A percentile compares a stretch with the other conserved stretches of the same genome.
Conservation (phyloP, 1,140 invertebrate species). For the Teleopsis dalmanni region DNA sequence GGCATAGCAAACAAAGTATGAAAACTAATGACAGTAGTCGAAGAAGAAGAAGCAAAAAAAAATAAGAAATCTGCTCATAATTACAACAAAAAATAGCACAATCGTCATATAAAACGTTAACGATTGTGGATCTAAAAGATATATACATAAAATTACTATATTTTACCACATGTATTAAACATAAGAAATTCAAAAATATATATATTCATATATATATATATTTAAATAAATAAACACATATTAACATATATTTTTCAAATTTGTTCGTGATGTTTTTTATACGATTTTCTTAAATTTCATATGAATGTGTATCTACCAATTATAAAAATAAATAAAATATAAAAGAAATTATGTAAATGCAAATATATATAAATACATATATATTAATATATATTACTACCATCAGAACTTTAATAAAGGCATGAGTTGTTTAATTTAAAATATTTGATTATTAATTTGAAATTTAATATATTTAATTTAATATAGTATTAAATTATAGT, state of each 20-base stretch:
- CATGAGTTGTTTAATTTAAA: conserved; percentile 9
- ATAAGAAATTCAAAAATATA: too few species aligned
- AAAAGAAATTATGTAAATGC: conserved; percentile 3
- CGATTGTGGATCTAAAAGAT: too few species aligned
- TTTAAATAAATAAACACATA: too few species aligned
- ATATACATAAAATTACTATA: too few species aligned
- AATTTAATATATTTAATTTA: too few species aligned
- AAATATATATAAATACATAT: conserved; percentile 8
- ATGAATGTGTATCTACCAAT: conserved; percentile 9
- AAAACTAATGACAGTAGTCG: too few species aligned
- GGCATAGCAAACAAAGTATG: too few species aligned
- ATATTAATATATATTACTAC: conserved; percentile 6
- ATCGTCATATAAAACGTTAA: background rate
- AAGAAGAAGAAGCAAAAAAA: background rate
- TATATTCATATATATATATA: too few species aligned
- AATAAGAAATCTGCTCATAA: conserved; percentile 6
- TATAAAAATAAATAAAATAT: background rate
- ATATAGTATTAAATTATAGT: too few species aligned
- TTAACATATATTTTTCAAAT: too few species aligned
- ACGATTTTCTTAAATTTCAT: conserved; percentile 11
- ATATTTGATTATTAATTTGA: too few species aligned
- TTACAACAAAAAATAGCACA: conserved; percentile 4
- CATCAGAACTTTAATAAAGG: conserved; percentile 5
- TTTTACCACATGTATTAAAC: too few species aligned
- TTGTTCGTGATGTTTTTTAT: conserved; percentile 11